Evolutionary conservation across 2,113 vertebrate genomes (phyloP).

Genomic region (Spea bombifrons): DNA sequence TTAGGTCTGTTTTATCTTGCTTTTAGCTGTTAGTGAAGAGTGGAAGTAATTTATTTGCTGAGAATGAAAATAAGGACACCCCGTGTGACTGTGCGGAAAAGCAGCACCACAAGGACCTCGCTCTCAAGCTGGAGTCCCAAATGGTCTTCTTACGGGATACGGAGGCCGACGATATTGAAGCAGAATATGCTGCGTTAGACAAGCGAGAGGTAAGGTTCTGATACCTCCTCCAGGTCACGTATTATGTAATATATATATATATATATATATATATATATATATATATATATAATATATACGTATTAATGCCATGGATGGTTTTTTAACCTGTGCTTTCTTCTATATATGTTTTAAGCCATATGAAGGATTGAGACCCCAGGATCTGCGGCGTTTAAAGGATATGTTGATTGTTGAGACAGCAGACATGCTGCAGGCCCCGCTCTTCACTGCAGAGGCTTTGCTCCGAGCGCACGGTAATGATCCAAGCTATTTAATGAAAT

Average conservation of each 20-base stretch:
- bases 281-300: too few relatives aligned
- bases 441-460: slow-evolving; percentile 94
- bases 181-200: slow-evolving; percentile 93
- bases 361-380: slow-evolving; percentile 90
- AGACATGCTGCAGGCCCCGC: slow-evolving; percentile 95
- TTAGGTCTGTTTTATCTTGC: slow-evolving; percentile 29
- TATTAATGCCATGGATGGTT: too few relatives aligned
- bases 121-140: slow-evolving; percentile 94
- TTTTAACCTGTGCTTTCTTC: not conserved
- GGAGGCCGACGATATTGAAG: slow-evolving; percentile 90
- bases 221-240: not conserved
- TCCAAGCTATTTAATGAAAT: not conserved
- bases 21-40: slow-evolving; percentile 83
- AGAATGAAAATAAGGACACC: slow-evolving; percentile 96
- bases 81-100: slow-evolving; percentile 98
- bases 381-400: slow-evolving; percentile 90
- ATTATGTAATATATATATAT: too few relatives aligned
- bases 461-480: slow-evolving; percentile 91
- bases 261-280: too few relatives aligned
- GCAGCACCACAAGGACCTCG: slow-evolving; percentile 94
- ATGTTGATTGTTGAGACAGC: slow-evolving; percentile 98
- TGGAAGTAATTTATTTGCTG: slow-evolving; percentile 90
- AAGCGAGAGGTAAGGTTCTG: slow-evolving; percentile 82
- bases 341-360: slow-evolving; percentile 70
- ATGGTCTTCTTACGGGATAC: slow-evolving; percentile 97